phyloP scores from a whole-genome alignment of 2,113 vertebrate species.

The Brienomyrus brachyistius region DNA sequence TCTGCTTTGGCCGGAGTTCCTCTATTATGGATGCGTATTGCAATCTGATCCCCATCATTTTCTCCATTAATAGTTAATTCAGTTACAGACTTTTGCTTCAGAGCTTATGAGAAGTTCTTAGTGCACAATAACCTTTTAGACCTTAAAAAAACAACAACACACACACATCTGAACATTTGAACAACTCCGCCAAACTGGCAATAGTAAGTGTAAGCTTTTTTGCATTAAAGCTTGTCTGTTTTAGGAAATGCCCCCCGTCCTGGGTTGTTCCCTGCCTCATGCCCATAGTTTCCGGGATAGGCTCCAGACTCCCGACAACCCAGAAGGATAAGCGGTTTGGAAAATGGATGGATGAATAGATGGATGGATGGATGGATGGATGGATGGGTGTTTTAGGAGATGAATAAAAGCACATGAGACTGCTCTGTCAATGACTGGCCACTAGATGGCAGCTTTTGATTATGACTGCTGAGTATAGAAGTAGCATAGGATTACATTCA shows the following conservation, averaged over 20 bases:
- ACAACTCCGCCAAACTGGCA: background rate
- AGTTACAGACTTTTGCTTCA: conserved; percentile 55
- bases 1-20: background rate
- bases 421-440: background rate
- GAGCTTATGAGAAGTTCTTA: background rate
- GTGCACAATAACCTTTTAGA: background rate
- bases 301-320: too few species aligned
- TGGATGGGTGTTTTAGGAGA: background rate
- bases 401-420: background rate
- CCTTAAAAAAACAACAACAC: background rate
- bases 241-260: background rate
- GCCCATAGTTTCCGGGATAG: too few species aligned
- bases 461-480: background rate
- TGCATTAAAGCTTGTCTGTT: background rate
- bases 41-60: background rate
- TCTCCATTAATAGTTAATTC: conserved; percentile 62
- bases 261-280: too few species aligned
- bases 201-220: background rate
- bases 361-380: too few species aligned
- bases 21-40: background rate
- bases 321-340: too few species aligned
- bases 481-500: background rate
- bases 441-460: background rate
- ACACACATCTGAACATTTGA: background rate
- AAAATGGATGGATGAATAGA: too few species aligned